Percentiles rank a stretch among this genome's conserved stretches.
phyloP scores from a whole-genome alignment of 2,797 vertebrate species.

The Cyclura pinguis region DNA sequence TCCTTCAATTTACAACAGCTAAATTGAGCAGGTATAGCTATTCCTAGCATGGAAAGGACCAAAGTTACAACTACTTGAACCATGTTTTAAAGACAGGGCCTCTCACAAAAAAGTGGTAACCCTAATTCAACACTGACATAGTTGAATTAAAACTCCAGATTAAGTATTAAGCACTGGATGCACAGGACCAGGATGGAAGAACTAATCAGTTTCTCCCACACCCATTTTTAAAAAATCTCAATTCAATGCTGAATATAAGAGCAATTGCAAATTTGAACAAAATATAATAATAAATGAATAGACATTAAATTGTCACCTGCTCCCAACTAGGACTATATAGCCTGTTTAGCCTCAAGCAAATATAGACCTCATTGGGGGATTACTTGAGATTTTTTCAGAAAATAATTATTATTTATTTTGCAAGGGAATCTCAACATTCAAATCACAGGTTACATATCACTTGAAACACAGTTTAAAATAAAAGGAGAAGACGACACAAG shows the following conservation, averaged over 20 bases:
- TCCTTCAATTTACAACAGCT: too few relatives aligned
- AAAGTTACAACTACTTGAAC: too few relatives aligned
- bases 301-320: neutral
- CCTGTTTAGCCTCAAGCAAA: neutral
- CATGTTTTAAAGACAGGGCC: neutral
- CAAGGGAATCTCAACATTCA: neutral
- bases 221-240: too few relatives aligned
- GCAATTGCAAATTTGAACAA: neutral
- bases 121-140: neutral
- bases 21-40: too few relatives aligned
- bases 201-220: too few relatives aligned
- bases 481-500: neutral
- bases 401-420: neutral
- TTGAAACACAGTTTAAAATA: conserved; percentile 11
- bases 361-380: neutral
- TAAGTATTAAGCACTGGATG: too few relatives aligned
- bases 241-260: neutral
- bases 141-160: neutral
- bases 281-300: neutral
- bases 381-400: neutral
- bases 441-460: neutral
- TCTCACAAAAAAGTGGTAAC: neutral
- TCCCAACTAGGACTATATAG: neutral
- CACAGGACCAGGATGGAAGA: too few relatives aligned
- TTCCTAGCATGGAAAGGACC: too few relatives aligned